Percentiles rank a stretch among this genome's conserved stretches.
Evolutionary conservation across 1,140 invertebrate genomes (phyloP).

Genomic region (Paralvinella palmiformis): DNA sequence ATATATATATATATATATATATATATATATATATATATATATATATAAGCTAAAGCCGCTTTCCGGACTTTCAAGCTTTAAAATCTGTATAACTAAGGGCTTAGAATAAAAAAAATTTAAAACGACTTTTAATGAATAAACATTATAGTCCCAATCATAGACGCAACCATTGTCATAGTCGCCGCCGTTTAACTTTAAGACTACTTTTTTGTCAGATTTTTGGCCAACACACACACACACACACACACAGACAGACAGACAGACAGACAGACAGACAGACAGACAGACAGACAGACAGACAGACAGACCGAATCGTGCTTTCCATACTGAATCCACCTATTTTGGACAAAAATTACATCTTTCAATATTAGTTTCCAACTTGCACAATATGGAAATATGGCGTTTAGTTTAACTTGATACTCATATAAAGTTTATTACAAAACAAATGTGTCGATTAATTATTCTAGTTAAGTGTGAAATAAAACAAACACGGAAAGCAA

Average conservation of each 20-base stretch:
- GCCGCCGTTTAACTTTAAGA: not conserved
- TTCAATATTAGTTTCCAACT: too few species aligned
- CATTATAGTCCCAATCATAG: not conserved
- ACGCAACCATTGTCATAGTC: not conserved
- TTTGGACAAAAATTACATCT: too few species aligned
- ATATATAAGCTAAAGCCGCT: not conserved
- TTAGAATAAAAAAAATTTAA: not conserved
- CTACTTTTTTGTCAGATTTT: not conserved
- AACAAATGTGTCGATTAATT: too few species aligned
- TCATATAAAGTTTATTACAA: too few species aligned
- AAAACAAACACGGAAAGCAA: too few species aligned
- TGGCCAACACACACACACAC: not conserved
- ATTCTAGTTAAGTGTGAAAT: too few species aligned
- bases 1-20: conserved; percentile 11
- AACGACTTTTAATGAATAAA: not conserved
- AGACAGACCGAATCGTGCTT: too few species aligned
- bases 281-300: not conserved
- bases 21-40: conserved; percentile 11
- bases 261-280: not conserved
- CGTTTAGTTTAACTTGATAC: too few species aligned
- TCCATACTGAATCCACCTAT: too few species aligned
- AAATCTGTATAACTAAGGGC: not conserved
- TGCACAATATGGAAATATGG: too few species aligned
- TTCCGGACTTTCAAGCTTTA: not conserved
- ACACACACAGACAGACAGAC: not conserved